Conservation (phyloP, 2,888 invertebrate species). For the Luperina testacea region DNA sequence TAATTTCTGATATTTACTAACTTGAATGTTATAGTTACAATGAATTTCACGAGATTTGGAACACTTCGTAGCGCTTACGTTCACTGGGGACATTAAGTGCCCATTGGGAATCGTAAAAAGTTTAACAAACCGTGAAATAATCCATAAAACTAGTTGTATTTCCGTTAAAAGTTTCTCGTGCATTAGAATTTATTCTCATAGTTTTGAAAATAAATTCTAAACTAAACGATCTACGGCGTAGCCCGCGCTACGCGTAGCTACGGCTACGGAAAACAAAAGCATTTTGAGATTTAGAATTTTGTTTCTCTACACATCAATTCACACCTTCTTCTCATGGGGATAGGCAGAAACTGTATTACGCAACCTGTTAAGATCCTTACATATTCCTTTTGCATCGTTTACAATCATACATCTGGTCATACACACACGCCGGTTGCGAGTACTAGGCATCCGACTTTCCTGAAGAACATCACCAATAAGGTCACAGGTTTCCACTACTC, state of each 20-base stretch:
- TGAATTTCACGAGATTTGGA: slow-evolving; percentile 38
- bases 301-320: not conserved
- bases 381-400: not conserved
- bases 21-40: slow-evolving; percentile 34
- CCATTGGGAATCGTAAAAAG: slow-evolving; percentile 45
- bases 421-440: not conserved
- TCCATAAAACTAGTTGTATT: slow-evolving; percentile 44
- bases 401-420: not conserved
- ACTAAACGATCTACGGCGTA: slow-evolving; percentile 39
- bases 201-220: slow-evolving; percentile 39
- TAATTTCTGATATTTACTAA: slow-evolving; percentile 46
- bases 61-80: slow-evolving; percentile 32
- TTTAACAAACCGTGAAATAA: slow-evolving; percentile 55
- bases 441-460: not conserved
- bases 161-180: slow-evolving; percentile 31
- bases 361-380: not conserved
- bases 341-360: not conserved
- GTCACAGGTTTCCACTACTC: not conserved
- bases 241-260: slow-evolving; percentile 20
- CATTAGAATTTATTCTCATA: slow-evolving; percentile 24
- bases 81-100: slow-evolving; percentile 30
- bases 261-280: slow-evolving; percentile 13
- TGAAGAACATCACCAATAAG: not conserved
- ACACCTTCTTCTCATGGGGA: not conserved
- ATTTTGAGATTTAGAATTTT: not conserved